Conservation (phyloP, 2,797 vertebrate genomes). For the Sebastes diaconus region DNA sequence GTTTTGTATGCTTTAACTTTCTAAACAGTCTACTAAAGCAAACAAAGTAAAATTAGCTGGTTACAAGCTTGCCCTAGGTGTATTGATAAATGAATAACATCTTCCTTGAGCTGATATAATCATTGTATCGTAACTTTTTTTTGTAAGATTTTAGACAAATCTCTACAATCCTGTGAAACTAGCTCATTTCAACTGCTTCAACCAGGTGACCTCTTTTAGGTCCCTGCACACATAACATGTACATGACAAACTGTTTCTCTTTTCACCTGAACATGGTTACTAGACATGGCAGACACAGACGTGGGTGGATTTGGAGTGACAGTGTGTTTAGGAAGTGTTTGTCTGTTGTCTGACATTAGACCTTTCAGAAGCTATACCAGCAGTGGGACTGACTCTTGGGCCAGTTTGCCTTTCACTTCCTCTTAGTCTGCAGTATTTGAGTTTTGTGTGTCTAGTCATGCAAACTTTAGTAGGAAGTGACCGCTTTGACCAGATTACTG, state of each 20-base stretch:
- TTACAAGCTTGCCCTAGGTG: background rate
- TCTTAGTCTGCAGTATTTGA: slow-evolving; percentile 2
- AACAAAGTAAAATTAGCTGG: background rate
- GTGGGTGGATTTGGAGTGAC: background rate
- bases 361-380: background rate
- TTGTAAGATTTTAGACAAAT: background rate
- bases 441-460: background rate
- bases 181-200: background rate
- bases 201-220: background rate
- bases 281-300: background rate
- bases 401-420: slow-evolving; percentile 52
- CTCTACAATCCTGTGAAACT: background rate
- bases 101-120: background rate
- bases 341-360: slow-evolving; percentile 47
- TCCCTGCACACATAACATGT: background rate
- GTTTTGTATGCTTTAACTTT: background rate
- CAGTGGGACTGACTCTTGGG: background rate
- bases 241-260: background rate
- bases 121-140: background rate
- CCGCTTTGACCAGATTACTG: background rate
- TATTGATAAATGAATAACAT: background rate
- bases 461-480: background rate
- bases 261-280: background rate
- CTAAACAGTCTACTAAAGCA: background rate
- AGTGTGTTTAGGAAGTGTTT: slow-evolving; percentile 37